phyloP scores from a whole-genome alignment of 2,113 vertebrate genomes.

The Riparia riparia region DNA sequence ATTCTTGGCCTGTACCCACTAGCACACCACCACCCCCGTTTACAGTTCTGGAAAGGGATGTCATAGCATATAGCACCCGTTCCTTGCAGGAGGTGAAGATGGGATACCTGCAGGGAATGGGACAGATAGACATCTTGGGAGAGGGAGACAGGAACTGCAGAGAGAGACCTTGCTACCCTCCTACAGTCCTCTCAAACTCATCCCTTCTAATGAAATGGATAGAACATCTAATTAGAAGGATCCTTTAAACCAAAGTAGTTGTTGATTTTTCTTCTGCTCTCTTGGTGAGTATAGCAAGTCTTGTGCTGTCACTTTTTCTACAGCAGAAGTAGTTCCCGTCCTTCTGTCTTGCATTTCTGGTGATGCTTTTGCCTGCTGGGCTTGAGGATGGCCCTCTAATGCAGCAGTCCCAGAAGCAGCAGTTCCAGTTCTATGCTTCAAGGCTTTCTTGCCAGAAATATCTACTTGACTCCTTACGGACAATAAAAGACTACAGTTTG shows the following conservation, averaged over 20 bases:
- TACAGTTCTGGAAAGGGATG: neutral
- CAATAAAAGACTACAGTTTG: neutral
- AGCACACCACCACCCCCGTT: neutral
- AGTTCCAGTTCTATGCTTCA: neutral
- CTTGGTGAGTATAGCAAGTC: neutral
- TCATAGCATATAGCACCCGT: neutral
- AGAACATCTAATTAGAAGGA: neutral
- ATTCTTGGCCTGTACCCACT: neutral
- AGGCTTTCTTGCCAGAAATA: neutral
- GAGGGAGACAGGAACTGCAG: neutral
- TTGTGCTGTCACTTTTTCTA: neutral
- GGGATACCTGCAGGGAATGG: neutral
- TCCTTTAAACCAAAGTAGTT: neutral
- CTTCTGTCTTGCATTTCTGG: neutral
- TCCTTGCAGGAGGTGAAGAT: neutral
- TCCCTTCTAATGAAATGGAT: neutral
- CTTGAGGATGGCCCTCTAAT: neutral
- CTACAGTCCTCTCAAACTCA: neutral
- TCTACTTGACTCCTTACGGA: neutral
- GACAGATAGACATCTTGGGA: neutral
- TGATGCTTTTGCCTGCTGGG: neutral
- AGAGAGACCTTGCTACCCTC: neutral
- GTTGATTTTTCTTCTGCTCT: neutral
- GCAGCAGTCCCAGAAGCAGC: neutral
- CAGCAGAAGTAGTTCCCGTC: neutral